Base-by-base conservation (phyloP, 2,797 vertebrate genomes). In the Sciurus carolinensis region DNA sequence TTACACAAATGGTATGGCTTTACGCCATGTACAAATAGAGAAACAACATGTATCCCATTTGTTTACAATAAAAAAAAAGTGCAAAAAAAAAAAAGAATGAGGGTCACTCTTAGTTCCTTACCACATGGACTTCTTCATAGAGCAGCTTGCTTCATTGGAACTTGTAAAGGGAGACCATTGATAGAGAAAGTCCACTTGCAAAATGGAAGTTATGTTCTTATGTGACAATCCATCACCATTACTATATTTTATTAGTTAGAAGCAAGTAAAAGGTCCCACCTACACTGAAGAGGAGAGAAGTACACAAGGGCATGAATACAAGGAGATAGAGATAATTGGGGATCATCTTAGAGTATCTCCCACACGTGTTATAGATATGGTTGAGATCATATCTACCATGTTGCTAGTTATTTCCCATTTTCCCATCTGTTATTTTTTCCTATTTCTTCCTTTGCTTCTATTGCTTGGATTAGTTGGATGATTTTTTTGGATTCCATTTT, bases 401-500 rank as follows among this genome's bases (percentile, higher is more conserved):
- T 94, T 94, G 26, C 66, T 57, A 57, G 69, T 86, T 92, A 84
- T 57, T 92, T 81, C 81, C 50, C 81, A 33, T 81, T 90, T 85
- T n/a, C n/a, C 71, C 36, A 42, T 87, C 11, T 92, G 42, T 80
- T 88, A 72, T 84, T 80, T 73, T 75, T 50, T 95, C 30, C 36
- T 54, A 88, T 95, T 94, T 11, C 33, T 7, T 85, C 15, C 73
- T 88, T 94, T 94, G 24, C 24, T 73, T n/a, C 24, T 71, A 73
- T 42, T 28, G 82, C 92, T 90, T 72, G 36, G n/a, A 76, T 91
- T 84, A 67, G 30, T 33, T 67, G 75, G 75, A n/a, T 81, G 77
- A 77, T 57, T 81, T 81, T 81, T 87, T 73, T 69, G 91, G 72
- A 91, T 87, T 94, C 11, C 28, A 87, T 81, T 93, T 86, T 96